These are phyloP conservation scores for Labroides dimidiatus DNA, from an alignment of 2,797 vertebrate genomes.

Conservation along the genomic window DNA sequence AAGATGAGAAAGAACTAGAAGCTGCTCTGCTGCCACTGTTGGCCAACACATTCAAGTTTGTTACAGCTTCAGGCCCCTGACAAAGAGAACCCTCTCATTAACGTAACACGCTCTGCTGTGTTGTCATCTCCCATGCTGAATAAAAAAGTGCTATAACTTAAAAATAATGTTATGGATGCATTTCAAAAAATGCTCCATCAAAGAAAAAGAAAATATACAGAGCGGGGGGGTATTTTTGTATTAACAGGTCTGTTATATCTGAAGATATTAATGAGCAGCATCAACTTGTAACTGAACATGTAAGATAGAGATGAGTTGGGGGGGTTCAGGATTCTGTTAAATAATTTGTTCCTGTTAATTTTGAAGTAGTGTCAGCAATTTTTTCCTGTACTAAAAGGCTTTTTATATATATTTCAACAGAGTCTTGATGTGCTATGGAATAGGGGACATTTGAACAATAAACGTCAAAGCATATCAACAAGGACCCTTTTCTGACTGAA, in stretches of 20 bases:
- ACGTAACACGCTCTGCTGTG: conserved; percentile 25
- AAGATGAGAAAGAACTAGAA: conserved; percentile 10
- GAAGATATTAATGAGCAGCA: conserved; percentile 1
- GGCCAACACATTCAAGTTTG: conserved; percentile 4
- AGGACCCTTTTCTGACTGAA: conserved; percentile 13
- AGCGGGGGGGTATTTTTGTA: conserved; percentile 47
- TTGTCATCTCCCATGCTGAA: conserved; percentile 9
- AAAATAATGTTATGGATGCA: neutral
- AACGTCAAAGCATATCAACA: conserved; percentile 67
- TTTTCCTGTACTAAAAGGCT: conserved; percentile 57
- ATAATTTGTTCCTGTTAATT: conserved; percentile 50
- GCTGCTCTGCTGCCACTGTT: conserved; percentile 16
- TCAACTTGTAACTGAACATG: conserved; percentile 20
- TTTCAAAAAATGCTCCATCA: conserved; percentile 25
- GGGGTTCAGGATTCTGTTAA: conserved; percentile 6
- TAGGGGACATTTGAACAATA: conserved; percentile 74
- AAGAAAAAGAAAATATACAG: conserved; percentile 9
- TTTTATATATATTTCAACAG: conserved; percentile 75
- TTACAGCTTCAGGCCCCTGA: conserved; percentile 13
- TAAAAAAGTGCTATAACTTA: neutral
- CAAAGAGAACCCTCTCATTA: conserved; percentile 17
- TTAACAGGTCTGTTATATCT: conserved; percentile 11
- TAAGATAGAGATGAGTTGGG: conserved; percentile 19
- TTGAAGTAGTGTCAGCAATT: conserved; percentile 48
- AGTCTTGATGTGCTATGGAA: conserved; percentile 74